Evolutionary conservation across 2,113 vertebrate genomes (phyloP), one percentile per base, ranked within the genome.

Genomic region (Chascanopsetta lugubris): DNA sequence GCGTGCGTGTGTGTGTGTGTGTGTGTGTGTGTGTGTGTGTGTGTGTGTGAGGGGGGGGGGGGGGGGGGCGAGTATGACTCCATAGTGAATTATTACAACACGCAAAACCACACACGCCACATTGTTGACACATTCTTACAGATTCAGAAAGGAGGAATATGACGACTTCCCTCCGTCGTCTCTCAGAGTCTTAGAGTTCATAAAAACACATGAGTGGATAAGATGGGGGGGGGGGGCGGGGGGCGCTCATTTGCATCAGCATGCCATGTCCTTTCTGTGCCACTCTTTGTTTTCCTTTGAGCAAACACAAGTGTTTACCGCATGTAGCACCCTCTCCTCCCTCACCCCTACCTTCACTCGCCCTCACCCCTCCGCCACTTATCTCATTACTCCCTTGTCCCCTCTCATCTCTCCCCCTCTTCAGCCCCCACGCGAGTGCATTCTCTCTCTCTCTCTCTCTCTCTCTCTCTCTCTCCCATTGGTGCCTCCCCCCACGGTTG

Each of bases 221-320:
- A 9, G 22, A 6, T 6, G 47, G 10, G 24, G 11, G n/a, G 54
- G 66, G 57, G 61, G 54, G 10, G 22, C n/a, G 49, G 10, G 25
- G 53, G 66, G 54, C 54, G 49, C 40, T 53, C 70, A 83, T 85
- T 87, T 78, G 80, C 75, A 83, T 82, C 80, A 79, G 59, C 56
- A 64, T 40, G 55, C 61, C 68, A 53, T 67, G 20, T 42, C 50
- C n/a, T 69, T 49, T 65, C 64, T 18, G 10, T 50, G 25, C 56
- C 57, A 61, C 32, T 69, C 60, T 82, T 78, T 84, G 69, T 75
- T 75, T 75, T 87, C 87, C 91, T 90, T 93, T 91, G 83, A 87
- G 88, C 78, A 88, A 92, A 88, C 74, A 62, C 29, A 27, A 70
- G 56, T 85, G 63, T 60, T 72, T 84, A 88, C 87, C 85, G 50